Evolutionary conservation across 2,113 vertebrate species (phyloP).

Genomic region (Paradoxurus hermaphroditus): DNA sequence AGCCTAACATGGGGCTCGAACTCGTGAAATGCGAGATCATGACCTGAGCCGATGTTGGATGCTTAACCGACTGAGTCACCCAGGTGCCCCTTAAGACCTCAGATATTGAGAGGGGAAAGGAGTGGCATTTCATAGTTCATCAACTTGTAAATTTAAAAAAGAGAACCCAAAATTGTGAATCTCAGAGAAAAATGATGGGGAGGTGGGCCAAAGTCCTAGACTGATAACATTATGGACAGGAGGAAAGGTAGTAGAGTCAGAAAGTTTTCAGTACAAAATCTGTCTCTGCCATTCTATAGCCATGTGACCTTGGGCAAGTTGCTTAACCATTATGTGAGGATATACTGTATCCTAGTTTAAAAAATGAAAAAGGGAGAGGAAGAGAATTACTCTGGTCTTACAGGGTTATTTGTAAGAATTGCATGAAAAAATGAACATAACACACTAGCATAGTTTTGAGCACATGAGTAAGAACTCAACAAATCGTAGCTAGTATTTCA

Average conservation of each 20-base stretch:
- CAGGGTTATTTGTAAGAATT: neutral
- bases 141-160: neutral
- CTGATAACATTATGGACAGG: neutral
- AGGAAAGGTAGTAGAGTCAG: neutral
- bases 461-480: neutral
- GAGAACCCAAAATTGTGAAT: neutral
- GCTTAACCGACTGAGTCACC: too few species aligned
- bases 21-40: too few species aligned
- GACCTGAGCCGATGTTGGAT: too few species aligned
- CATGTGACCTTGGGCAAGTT: neutral
- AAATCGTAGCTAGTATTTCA: neutral
- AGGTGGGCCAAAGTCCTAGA: neutral
- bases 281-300: neutral
- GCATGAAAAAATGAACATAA: neutral
- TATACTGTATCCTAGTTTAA: neutral
- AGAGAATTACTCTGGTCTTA: neutral
- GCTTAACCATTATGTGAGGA: neutral
- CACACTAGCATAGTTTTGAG: neutral
- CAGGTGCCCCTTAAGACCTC: neutral
- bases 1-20: too few species aligned
- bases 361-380: neutral
- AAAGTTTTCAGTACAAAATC: neutral
- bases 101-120: neutral
- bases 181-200: neutral
- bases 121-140: neutral